Evolutionary conservation across 92 coral and sea anemone species (phyloP).

Genomic region (Phymanthus crucifer): DNA sequence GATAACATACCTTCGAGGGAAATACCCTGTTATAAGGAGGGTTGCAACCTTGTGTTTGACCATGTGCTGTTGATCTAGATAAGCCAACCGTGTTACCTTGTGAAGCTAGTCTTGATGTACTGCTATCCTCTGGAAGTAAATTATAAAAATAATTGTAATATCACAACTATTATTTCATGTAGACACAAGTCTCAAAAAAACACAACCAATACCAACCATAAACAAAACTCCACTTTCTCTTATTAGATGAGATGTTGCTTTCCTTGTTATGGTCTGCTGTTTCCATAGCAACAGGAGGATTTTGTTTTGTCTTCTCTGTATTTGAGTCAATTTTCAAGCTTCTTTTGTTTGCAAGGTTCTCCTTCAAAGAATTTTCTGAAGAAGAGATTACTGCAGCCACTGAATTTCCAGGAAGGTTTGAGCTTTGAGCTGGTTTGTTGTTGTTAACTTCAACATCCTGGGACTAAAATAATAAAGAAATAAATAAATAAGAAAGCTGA

Average conservation of each 20-base stretch:
- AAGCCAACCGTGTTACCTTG: not conserved
- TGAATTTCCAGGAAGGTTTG: not conserved
- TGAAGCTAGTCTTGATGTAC: not conserved
- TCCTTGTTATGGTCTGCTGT: not conserved
- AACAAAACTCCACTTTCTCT: constrained; percentile 30
- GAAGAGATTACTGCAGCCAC: not conserved
- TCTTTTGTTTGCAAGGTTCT: not conserved
- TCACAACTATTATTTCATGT: too few species aligned
- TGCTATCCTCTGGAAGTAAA: not conserved
- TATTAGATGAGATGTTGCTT: constrained; percentile 8
- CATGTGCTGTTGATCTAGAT: not conserved
- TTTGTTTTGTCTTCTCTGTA: not conserved
- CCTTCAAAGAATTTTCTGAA: not conserved
- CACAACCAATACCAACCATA: constrained; percentile 16
- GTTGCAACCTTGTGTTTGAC: constrained; percentile 5
- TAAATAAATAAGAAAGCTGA: not conserved
- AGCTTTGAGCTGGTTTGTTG: not conserved
- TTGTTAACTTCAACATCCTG: not conserved
- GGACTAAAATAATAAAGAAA: not conserved
- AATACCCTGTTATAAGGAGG: not conserved
- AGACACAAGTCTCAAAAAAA: too few species aligned
- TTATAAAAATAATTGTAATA: not conserved
- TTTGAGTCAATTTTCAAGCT: not conserved
- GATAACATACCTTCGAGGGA: constrained; percentile 21
- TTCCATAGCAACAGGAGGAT: not conserved